A percentile compares a stretch with the other conserved stretches of the same genome.
Evolutionary conservation across 2,888 invertebrate species (phyloP).

Genomic region (Helicoverpa assulta): DNA sequence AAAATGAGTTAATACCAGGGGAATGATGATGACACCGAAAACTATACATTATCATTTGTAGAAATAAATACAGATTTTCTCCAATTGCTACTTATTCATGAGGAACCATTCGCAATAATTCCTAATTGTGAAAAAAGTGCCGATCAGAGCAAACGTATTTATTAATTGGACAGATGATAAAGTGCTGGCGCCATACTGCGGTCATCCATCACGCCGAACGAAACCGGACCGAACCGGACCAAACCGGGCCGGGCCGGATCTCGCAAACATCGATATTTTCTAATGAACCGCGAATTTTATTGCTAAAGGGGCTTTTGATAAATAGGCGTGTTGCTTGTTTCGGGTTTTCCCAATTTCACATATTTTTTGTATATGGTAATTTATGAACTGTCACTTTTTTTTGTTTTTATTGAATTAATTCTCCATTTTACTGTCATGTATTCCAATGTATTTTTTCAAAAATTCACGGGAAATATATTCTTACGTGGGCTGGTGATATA

Average conservation of each 20-base stretch:
- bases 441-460: not conserved
- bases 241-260: constrained; percentile 14
- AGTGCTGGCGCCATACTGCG: constrained; percentile 56
- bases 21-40: too few species aligned
- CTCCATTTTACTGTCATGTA: not conserved
- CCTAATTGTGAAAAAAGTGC: constrained; percentile 33
- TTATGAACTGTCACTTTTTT: not conserved
- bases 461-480: too few species aligned
- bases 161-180: constrained; percentile 64
- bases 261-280: constrained; percentile 21
- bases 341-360: not conserved
- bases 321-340: constrained; percentile 7
- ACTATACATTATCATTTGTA: not conserved
- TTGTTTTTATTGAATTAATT: not conserved
- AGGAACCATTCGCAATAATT: constrained; percentile 5
- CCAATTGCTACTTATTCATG: constrained; percentile 5
- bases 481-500: too few species aligned
- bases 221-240: constrained; percentile 7
- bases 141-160: constrained; percentile 59
- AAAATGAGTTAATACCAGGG: too few species aligned
- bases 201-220: constrained; percentile 62
- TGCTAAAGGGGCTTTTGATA: constrained; percentile 10
- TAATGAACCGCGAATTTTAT: constrained; percentile 39
- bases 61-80: constrained; percentile 20
- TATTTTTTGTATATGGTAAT: not conserved